These are phyloP conservation scores for Actinia equina DNA, from an alignment of 64 coral and sea anemone species.

Conservation along the genomic window DNA sequence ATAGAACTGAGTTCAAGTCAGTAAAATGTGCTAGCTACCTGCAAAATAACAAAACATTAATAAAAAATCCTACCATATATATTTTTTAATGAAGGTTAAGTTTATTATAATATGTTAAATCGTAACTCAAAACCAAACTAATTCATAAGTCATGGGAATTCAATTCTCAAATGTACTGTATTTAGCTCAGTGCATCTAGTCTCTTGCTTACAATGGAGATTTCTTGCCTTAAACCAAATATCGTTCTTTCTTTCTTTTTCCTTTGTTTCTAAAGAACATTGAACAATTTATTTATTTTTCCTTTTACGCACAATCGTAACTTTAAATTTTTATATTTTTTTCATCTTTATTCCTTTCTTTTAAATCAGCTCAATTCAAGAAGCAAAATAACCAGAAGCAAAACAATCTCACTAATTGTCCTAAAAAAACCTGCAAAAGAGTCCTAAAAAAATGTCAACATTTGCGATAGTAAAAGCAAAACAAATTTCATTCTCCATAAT, in stretches of 20 bases:
- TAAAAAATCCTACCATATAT: neutral
- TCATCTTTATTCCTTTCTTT: neutral
- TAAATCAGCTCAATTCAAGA: neutral
- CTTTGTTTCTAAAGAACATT: too few species aligned
- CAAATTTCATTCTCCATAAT: neutral
- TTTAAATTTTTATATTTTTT: too few species aligned
- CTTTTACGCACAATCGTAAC: too few species aligned
- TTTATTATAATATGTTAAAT: too few species aligned
- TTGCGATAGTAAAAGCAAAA: neutral
- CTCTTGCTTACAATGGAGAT: too few species aligned
- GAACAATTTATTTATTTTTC: too few species aligned
- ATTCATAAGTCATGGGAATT: neutral
- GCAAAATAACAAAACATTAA: neutral
- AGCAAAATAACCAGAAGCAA: neutral
- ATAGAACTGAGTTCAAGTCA: too few species aligned
- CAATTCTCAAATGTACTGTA: neutral
- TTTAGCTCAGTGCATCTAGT: too few species aligned
- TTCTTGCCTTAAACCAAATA: too few species aligned
- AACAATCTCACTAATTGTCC: neutral
- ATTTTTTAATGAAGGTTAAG: too few species aligned
- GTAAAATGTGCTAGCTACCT: neutral
- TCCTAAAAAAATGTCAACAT: slow-evolving; percentile 7
- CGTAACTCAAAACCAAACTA: too few species aligned
- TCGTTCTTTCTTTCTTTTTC: too few species aligned
- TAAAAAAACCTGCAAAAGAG: neutral